Percentiles rank a stretch among this genome's conserved stretches.
phyloP scores from a whole-genome alignment of 1,140 invertebrate species.

The Panulirus ornatus region DNA sequence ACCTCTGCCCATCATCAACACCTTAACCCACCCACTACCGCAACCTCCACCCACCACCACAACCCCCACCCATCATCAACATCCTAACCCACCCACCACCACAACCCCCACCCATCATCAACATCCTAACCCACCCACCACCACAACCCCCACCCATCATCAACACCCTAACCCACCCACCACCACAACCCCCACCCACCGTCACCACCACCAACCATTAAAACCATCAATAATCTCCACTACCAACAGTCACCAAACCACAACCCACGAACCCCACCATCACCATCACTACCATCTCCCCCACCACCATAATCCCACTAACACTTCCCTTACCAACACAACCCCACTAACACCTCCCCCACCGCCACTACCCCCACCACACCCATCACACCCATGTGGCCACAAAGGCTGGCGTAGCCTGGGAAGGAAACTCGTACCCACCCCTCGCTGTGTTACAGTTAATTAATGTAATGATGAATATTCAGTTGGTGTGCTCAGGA shows the following conservation, averaged over 20 bases:
- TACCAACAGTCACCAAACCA: neutral
- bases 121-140: no score
- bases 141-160: no score
- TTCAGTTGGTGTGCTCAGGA: neutral
- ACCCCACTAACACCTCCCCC: no score
- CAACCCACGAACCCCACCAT: neutral
- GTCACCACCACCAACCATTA: neutral
- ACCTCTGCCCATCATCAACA: neutral
- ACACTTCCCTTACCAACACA: neutral
- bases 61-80: neutral
- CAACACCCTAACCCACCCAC: no score
- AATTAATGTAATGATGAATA: constrained; percentile 1
- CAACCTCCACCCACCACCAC: neutral
- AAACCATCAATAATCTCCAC: neutral
- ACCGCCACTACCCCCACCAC: no score
- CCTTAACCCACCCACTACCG: neutral
- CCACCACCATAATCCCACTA: neutral
- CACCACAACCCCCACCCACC: no score
- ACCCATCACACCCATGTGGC: no score
- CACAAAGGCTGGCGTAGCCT: no score
- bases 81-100: no score
- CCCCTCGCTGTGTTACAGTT: constrained; percentile 8
- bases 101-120: no score
- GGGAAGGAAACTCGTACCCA: no score
- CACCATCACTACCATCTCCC: neutral